phyloP scores from a whole-genome alignment of 1,140 invertebrate species.

The Sarcophaga peregrina region DNA sequence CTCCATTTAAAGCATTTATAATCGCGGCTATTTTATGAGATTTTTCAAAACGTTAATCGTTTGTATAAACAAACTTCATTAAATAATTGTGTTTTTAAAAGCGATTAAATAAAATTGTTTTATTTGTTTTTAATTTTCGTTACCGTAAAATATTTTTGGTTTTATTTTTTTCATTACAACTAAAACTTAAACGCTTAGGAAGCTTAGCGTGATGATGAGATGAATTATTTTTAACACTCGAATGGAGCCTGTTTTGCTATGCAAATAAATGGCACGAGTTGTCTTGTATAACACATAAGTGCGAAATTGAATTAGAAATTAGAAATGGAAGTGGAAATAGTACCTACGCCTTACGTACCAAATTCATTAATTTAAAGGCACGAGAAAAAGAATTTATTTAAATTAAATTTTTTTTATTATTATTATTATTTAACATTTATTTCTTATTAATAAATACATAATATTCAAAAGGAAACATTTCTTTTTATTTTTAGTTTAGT shows the following conservation, averaged over 20 bases:
- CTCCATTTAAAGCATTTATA: neutral
- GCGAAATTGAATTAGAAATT: too few species aligned
- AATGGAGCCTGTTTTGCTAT: neutral
- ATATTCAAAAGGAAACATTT: too few species aligned
- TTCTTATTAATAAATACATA: neutral
- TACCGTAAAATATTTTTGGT: too few species aligned
- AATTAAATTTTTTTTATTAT: neutral
- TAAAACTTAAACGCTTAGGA: too few species aligned
- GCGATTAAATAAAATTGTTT: too few species aligned
- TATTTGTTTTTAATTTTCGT: too few species aligned
- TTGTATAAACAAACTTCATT: neutral
- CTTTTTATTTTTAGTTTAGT: too few species aligned
- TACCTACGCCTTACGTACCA: too few species aligned
- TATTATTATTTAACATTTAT: neutral
- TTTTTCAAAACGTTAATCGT: neutral
- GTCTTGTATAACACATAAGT: neutral
- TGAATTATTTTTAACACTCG: neutral
- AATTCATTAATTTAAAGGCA: too few species aligned
- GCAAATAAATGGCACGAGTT: conserved; percentile 21
- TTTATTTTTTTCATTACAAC: too few species aligned
- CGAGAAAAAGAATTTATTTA: neutral
- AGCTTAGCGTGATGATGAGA: too few species aligned
- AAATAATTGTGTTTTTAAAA: neutral
- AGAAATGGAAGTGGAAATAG: too few species aligned
- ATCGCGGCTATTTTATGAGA: neutral